Conservation (phyloP, 2,797 vertebrate genomes). For the Limosa lapponica region DNA sequence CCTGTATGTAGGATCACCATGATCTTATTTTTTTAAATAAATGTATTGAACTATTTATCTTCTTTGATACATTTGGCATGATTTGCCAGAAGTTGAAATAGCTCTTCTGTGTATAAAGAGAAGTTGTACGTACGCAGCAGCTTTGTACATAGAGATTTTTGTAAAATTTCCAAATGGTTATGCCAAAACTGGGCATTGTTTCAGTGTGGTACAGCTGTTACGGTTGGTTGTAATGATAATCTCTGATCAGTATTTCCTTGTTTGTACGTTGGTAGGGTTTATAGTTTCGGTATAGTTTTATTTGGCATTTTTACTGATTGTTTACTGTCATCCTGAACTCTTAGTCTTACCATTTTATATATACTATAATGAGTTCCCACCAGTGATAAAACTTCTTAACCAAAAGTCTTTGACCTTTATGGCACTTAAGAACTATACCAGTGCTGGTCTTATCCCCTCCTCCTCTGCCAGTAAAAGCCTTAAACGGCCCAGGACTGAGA, state of each 20-base stretch:
- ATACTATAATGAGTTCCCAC: background rate
- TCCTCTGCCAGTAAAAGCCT: background rate
- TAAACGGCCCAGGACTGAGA: background rate
- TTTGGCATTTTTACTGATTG: background rate
- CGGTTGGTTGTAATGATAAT: background rate
- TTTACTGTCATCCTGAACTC: background rate
- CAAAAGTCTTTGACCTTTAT: background rate
- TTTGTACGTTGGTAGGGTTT: background rate
- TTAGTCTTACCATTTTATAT: background rate
- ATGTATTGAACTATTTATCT: background rate
- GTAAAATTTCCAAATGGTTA: background rate
- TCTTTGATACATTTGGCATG: background rate
- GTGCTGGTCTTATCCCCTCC: background rate
- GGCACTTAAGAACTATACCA: background rate
- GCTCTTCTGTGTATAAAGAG: background rate
- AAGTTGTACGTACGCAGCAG: background rate
- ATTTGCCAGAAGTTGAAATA: background rate
- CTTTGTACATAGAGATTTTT: background rate
- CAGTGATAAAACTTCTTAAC: background rate
- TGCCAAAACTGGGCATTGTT: background rate
- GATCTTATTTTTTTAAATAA: background rate
- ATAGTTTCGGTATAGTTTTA: background rate
- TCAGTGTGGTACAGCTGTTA: background rate
- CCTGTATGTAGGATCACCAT: background rate
- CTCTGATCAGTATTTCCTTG: background rate